Conservation (phyloP, 2,797 vertebrate species). For the Paratrypauchen microcephalus region DNA sequence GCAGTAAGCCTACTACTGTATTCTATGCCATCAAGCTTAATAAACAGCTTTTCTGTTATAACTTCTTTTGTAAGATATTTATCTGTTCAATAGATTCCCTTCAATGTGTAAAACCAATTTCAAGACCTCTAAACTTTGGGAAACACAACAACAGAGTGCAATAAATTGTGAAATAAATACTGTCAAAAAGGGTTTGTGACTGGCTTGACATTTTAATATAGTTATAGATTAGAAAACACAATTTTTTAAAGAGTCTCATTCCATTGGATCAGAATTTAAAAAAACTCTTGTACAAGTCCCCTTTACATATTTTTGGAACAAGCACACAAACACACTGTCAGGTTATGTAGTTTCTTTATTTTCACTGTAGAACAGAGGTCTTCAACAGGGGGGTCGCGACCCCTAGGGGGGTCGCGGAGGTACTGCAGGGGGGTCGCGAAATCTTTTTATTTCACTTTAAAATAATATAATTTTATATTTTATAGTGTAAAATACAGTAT, state of each 20-base stretch:
- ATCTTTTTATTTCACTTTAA: too few relatives aligned
- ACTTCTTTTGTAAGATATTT: constrained; percentile 35
- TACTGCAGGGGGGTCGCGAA: too few relatives aligned
- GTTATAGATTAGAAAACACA: background rate
- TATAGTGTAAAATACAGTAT: too few relatives aligned
- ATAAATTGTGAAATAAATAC: background rate
- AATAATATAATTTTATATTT: too few relatives aligned
- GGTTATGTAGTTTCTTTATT: constrained; percentile 3
- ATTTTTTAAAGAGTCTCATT: background rate
- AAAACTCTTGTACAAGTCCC: constrained; percentile 12
- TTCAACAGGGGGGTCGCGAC: too few relatives aligned
- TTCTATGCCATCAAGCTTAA: constrained; percentile 12
- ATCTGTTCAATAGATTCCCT: background rate
- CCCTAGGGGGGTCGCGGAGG: too few relatives aligned
- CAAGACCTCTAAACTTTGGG: background rate
- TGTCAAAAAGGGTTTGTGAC: background rate
- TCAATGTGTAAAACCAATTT: background rate
- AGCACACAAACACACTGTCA: background rate
- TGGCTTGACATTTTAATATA: background rate
- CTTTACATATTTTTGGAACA: constrained; percentile 36
- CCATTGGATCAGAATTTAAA: background rate
- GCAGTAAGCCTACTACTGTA: constrained; percentile 36
- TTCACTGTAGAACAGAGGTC: too few relatives aligned
- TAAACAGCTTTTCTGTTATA: constrained; percentile 27
- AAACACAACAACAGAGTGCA: background rate